Conservation (phyloP, 2,113 vertebrate species). For the Hyla sarda region DNA sequence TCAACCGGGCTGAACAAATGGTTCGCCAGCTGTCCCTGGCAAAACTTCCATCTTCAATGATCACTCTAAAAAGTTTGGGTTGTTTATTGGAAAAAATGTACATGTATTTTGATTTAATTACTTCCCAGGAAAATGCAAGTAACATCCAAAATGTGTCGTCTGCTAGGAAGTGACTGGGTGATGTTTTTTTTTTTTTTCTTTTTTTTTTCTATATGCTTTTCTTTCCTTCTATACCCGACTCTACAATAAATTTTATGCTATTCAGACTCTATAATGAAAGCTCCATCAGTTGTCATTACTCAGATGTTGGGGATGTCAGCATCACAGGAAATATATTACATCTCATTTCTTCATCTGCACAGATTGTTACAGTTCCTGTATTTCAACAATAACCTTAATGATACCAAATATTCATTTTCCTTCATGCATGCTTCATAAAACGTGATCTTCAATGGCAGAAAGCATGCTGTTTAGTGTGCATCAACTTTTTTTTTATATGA, state of each 20-base stretch:
- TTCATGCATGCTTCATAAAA: slow-evolving; percentile 7
- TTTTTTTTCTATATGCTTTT: slow-evolving; percentile 5
- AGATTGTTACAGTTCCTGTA: slow-evolving; percentile 25
- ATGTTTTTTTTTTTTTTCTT: slow-evolving; percentile 14
- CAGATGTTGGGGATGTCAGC: slow-evolving; percentile 46
- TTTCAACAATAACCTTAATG: slow-evolving; percentile 43
- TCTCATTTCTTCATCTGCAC: slow-evolving; percentile 38
- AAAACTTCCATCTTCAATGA: slow-evolving; percentile 48
- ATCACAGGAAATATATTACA: slow-evolving; percentile 36
- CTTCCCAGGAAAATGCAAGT: slow-evolving; percentile 49
- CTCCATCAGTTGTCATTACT: slow-evolving; percentile 36
- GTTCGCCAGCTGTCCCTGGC: slow-evolving; percentile 57
- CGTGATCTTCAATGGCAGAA: neutral
- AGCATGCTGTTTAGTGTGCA: neutral
- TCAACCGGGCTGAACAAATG: slow-evolving; percentile 52
- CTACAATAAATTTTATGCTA: slow-evolving; percentile 39
- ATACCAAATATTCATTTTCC: slow-evolving; percentile 9
- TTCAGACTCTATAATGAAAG: slow-evolving; percentile 40
- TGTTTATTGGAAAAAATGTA: slow-evolving; percentile 45
- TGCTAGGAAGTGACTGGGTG: slow-evolving; percentile 26
- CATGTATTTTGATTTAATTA: slow-evolving; percentile 50
- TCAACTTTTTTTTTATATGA: neutral
- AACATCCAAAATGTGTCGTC: slow-evolving; percentile 39
- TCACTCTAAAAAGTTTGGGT: slow-evolving; percentile 24
- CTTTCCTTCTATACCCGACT: slow-evolving; percentile 19